phyloP scores from a whole-genome alignment of 1,140 invertebrate species.

The Ylistrum balloti region DNA sequence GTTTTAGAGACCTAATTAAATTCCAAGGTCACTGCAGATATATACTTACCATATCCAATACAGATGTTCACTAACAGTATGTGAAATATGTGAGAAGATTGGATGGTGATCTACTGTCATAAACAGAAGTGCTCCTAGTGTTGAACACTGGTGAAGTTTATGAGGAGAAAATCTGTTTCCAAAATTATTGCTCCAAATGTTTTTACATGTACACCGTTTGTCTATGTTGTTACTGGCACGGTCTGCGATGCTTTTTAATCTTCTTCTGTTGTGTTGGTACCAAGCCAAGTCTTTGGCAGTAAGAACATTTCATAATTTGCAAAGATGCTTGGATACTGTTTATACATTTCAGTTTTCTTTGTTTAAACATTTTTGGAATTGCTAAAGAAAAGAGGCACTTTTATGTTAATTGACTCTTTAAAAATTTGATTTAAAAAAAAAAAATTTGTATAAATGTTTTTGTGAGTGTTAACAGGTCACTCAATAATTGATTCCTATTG shows the following conservation, averaged over 20 bases:
- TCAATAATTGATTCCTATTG: too few species aligned
- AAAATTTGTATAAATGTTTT: too few species aligned
- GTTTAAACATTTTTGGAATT: slow-evolving; percentile 30
- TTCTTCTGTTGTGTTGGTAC: slow-evolving; percentile 12
- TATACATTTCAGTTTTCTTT: slow-evolving; percentile 34
- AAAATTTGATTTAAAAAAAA: not conserved
- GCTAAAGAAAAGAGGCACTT: slow-evolving; percentile 15
- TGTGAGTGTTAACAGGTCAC: too few species aligned
- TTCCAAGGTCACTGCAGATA: not conserved
- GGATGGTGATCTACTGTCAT: not conserved
- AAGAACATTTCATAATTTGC: slow-evolving; percentile 35
- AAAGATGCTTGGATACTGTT: not conserved
- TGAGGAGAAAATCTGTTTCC: not conserved
- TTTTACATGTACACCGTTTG: not conserved
- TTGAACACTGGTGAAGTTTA: not conserved
- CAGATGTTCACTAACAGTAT: not conserved
- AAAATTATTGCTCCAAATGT: not conserved
- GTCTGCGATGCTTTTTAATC: slow-evolving; percentile 11
- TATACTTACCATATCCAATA: not conserved
- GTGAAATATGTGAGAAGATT: not conserved
- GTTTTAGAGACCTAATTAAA: not conserved
- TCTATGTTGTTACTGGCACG: slow-evolving; percentile 9
- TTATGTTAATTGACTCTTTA: not conserved
- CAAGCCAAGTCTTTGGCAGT: not conserved
- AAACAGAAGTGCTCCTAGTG: not conserved